A percentile compares a stretch with the other conserved stretches of the same genome.
Conservation (phyloP, 2,113 vertebrate genomes). For the Vimba vimba region DNA sequence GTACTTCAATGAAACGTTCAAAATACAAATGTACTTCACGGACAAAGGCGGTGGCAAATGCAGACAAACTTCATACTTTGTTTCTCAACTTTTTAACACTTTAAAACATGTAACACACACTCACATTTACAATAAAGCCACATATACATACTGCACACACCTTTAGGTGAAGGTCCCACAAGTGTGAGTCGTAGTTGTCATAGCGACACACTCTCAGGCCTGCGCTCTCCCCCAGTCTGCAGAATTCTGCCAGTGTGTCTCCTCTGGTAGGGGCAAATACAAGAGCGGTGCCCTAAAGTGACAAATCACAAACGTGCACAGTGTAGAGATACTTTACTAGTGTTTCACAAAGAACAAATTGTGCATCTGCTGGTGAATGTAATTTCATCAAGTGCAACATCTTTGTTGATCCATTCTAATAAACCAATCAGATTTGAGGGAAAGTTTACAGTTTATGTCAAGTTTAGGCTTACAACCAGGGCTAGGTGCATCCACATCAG, state of each 20-base stretch:
- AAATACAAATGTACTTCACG: constrained; percentile 2
- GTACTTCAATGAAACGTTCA: neutral
- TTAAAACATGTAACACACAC: neutral
- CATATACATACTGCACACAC: constrained; percentile 72
- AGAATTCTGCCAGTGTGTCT: constrained; percentile 91
- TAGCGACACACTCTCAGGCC: constrained; percentile 88
- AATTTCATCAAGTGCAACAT: too few relatives aligned
- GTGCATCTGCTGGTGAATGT: neutral
- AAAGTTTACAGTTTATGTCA: too few relatives aligned
- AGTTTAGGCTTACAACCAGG: too few relatives aligned
- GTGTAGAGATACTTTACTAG: constrained; percentile 7
- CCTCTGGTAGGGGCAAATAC: constrained; percentile 93
- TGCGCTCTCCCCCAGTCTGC: constrained; percentile 87
- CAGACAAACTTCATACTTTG: neutral
- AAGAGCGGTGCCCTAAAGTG: constrained; percentile 86
- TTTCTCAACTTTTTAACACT: neutral
- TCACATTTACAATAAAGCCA: neutral
- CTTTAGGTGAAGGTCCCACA: constrained; percentile 95
- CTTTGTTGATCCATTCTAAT: too few relatives aligned
- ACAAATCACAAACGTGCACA: constrained; percentile 34
- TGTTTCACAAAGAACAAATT: neutral
- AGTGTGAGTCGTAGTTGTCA: constrained; percentile 93
- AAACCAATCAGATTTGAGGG: too few relatives aligned
- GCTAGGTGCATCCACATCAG: too few relatives aligned
- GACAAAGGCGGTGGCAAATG: neutral